Evolutionary conservation across 2,113 vertebrate species (phyloP).

Genomic region (Zonotrichia leucophrys): DNA sequence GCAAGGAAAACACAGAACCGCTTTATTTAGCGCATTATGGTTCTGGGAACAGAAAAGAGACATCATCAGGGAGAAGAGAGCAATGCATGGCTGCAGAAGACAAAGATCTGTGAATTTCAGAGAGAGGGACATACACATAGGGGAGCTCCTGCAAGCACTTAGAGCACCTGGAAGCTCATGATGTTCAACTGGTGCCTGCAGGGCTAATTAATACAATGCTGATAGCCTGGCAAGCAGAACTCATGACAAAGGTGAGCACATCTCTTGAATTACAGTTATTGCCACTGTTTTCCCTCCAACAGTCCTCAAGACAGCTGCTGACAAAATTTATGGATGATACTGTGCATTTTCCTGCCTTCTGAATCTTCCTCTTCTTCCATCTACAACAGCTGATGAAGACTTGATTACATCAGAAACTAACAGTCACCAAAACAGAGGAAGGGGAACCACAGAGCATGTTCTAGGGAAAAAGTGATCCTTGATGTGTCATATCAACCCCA

Average conservation of each 20-base stretch:
- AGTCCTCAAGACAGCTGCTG: neutral
- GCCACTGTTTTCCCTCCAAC: neutral
- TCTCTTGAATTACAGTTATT: neutral
- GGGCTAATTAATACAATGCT: neutral
- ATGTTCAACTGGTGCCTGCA: neutral
- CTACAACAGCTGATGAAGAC: neutral
- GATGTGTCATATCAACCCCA: neutral
- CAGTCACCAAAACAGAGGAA: neutral
- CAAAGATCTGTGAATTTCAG: neutral
- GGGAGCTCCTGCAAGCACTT: neutral
- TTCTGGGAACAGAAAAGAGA: neutral
- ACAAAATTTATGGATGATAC: neutral
- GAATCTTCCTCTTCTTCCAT: neutral
- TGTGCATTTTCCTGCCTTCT: neutral
- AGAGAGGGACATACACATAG: neutral
- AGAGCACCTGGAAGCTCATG: neutral
- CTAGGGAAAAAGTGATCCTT: neutral
- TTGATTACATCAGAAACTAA: neutral
- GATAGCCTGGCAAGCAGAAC: neutral
- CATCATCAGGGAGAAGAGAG: neutral
- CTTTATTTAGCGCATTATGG: neutral
- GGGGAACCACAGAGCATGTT: accelerated
- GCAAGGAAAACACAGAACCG: neutral
- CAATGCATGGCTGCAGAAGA: neutral
- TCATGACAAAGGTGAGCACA: neutral